Conservation (phyloP, 2,113 vertebrate species). For the Alexandromys fortis region DNA sequence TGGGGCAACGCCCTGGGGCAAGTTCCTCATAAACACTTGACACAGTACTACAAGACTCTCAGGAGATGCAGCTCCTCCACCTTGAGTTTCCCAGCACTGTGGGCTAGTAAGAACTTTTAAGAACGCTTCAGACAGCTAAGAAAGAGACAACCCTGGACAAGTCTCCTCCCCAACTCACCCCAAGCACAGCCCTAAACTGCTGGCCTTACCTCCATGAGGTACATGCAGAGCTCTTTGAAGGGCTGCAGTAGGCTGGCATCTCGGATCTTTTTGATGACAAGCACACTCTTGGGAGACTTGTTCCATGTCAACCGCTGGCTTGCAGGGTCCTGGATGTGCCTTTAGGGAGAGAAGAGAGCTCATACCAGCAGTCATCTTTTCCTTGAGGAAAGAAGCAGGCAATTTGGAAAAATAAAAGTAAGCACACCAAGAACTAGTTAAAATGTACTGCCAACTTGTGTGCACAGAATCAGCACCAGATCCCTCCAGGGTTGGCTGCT, state of each 20-base stretch:
- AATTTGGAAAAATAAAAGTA: background rate
- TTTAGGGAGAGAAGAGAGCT: constrained; percentile 62
- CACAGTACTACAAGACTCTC: background rate
- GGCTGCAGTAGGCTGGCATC: constrained; percentile 94
- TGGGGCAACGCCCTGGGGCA: background rate
- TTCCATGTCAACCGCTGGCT: constrained; percentile 98
- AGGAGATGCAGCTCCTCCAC: background rate
- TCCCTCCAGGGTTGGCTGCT: background rate
- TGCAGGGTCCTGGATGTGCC: constrained; percentile 99
- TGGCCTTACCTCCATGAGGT: constrained; percentile 92
- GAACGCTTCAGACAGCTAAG: background rate
- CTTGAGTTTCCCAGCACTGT: background rate
- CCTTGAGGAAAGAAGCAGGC: background rate
- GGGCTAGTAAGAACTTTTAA: no score
- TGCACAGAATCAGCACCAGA: background rate
- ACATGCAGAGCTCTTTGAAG: constrained; percentile 95
- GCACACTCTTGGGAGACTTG: constrained; percentile 98
- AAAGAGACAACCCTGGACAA: background rate
- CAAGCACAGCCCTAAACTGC: background rate
- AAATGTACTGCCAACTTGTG: background rate
- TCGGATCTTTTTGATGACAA: constrained; percentile 97
- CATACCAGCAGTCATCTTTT: background rate
- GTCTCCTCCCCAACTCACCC: background rate
- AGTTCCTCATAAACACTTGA: no score
- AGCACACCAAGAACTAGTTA: background rate